These are phyloP conservation scores for Hydractinia echinata DNA, from an alignment of 30 jellyfish, hydroid and myxozoan genomes.

Conservation along the genomic window DNA sequence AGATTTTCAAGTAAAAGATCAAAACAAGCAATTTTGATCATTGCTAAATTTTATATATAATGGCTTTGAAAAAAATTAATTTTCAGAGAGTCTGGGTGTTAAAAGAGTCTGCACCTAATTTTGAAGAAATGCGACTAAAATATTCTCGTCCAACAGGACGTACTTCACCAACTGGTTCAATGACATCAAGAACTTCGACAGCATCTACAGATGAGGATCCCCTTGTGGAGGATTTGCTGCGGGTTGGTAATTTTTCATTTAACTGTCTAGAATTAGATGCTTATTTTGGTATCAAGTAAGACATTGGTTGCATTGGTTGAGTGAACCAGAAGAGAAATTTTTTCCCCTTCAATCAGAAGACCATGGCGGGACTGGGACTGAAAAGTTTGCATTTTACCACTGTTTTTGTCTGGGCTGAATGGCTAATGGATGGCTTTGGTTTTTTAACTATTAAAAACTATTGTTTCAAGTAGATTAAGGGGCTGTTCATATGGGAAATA, in stretches of 20 bases:
- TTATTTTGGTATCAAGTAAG: neutral
- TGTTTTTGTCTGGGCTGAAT: no score
- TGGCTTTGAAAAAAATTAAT: no score
- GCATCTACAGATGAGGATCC: conserved; percentile 81
- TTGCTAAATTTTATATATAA: neutral
- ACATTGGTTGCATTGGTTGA: neutral
- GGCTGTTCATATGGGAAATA: no score
- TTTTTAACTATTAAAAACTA: no score
- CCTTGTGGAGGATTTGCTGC: conserved; percentile 46
- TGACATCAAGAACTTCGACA: conserved; percentile 60
- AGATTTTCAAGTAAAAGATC: no score
- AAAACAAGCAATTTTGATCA: neutral
- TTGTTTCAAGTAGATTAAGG: no score
- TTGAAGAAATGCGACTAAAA: conserved; percentile 84
- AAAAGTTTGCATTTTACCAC: no score
- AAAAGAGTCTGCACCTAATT: conserved; percentile 62
- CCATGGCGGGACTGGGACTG: no score
- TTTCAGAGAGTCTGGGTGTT: conserved; percentile 87
- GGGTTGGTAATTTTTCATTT: conserved; percentile 30
- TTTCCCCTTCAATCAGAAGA: no score
- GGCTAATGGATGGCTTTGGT: no score
- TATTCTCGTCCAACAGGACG: conserved; percentile 56
- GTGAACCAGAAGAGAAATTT: no score
- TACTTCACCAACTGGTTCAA: conserved; percentile 89
- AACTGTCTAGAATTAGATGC: neutral